phyloP scores from a whole-genome alignment of 2,888 invertebrate genomes.

The Labia minor region DNA sequence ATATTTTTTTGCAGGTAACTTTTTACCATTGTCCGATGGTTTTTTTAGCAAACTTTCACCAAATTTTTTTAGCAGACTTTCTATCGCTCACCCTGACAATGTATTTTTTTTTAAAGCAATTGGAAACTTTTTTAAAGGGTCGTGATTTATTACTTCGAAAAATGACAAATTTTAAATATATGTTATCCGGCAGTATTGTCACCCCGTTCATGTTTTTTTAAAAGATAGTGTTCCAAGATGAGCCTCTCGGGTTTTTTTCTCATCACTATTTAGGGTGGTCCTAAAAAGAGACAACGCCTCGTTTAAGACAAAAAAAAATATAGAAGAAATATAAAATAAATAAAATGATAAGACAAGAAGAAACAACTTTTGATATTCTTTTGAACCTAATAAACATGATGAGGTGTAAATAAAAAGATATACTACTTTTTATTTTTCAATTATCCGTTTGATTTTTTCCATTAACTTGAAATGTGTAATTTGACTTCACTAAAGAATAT shows the following conservation, averaged over 20 bases:
- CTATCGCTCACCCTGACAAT: background rate
- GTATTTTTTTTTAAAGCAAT: background rate
- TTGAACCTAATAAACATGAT: too few relatives aligned
- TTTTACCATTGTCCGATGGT: too few relatives aligned
- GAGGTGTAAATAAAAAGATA: too few relatives aligned
- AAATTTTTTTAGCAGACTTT: background rate
- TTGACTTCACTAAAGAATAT: too few relatives aligned
- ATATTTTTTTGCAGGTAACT: too few relatives aligned
- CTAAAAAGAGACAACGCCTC: background rate
- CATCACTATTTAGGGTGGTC: background rate
- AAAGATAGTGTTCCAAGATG: background rate
- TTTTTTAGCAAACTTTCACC: background rate
- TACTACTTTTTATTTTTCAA: too few relatives aligned
- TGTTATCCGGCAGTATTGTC: slow-evolving; percentile 7
- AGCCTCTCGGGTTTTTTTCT: background rate
- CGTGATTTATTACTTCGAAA: background rate
- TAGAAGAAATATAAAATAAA: too few relatives aligned
- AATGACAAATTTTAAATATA: slow-evolving; percentile 8
- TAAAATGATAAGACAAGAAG: too few relatives aligned
- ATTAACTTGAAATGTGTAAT: too few relatives aligned
- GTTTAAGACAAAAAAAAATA: background rate
- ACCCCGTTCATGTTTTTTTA: slow-evolving; percentile 4
- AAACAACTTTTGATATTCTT: too few relatives aligned
- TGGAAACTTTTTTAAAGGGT: background rate
- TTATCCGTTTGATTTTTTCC: too few relatives aligned